Evolutionary conservation across 2,888 invertebrate species (phyloP).

Genomic region (Mylabris sibirica): DNA sequence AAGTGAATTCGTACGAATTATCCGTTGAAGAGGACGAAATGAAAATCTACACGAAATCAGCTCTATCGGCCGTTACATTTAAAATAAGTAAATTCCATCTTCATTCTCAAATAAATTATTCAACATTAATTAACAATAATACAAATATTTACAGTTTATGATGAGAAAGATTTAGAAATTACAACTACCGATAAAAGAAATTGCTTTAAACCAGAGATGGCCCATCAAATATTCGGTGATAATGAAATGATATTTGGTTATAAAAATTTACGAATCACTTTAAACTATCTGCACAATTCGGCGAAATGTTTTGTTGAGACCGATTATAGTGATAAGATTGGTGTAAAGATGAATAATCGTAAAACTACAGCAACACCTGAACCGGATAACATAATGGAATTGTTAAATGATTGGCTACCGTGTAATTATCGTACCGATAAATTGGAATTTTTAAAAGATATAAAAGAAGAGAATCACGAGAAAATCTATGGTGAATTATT

Average conservation of each 20-base stretch:
- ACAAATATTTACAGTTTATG: constrained; percentile 39
- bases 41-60: constrained; percentile 42
- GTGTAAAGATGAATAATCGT: constrained; percentile 45
- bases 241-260: constrained; percentile 94
- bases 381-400: constrained; percentile 50
- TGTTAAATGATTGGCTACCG: constrained; percentile 54
- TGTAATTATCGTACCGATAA: constrained; percentile 44
- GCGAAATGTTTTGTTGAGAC: constrained; percentile 76
- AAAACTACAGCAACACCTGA: constrained; percentile 52
- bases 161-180: constrained; percentile 36
- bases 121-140: constrained; percentile 10
- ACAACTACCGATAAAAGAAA: constrained; percentile 25
- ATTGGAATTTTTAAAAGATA: constrained; percentile 43
- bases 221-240: constrained; percentile 92
- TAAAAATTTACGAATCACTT: constrained; percentile 71
- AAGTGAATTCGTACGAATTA: background rate
- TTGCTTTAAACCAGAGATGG: constrained; percentile 82
- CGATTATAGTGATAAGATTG: constrained; percentile 73
- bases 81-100: constrained; percentile 36
- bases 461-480: constrained; percentile 48
- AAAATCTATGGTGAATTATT: constrained; percentile 51
- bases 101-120: background rate
- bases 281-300: constrained; percentile 51
- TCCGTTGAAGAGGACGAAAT: constrained; percentile 40
- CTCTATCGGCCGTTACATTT: constrained; percentile 45